Conservation (phyloP, 1,140 invertebrate species). For the Stegodyphus dumicola region DNA sequence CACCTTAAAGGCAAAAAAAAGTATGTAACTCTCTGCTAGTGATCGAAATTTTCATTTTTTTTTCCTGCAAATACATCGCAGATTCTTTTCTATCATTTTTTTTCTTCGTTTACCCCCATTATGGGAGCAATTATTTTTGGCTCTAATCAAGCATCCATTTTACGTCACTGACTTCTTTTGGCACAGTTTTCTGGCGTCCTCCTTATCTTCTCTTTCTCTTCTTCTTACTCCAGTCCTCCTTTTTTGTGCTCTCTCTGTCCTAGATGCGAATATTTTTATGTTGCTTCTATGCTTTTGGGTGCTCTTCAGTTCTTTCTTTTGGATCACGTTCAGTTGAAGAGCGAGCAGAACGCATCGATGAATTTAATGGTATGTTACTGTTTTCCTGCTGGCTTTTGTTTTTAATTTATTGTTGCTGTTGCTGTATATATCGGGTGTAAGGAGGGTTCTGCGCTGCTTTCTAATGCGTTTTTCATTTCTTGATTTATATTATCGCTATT, state of each 20-base stretch:
- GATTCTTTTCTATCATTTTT: constrained; percentile 7
- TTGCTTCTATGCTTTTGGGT: background rate
- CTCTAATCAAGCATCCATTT: constrained; percentile 53
- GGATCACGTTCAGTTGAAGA: constrained; percentile 3
- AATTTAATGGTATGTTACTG: constrained; percentile 55
- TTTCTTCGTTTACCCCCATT: constrained; percentile 8
- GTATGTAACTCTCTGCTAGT: no score
- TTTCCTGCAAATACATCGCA: background rate
- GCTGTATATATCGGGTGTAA: constrained; percentile 10
- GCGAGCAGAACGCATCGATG: constrained; percentile 32
- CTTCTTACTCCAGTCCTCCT: background rate
- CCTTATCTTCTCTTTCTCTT: constrained; percentile 9
- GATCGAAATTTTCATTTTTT: background rate
- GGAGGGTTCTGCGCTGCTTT: constrained; percentile 15
- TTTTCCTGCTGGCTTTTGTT: constrained; percentile 25
- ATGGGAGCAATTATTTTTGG: constrained; percentile 42
- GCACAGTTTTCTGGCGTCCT: constrained; percentile 48
- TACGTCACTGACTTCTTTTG: constrained; percentile 46
- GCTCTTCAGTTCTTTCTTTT: constrained; percentile 22
- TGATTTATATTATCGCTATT: constrained; percentile 10
- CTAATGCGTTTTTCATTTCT: background rate
- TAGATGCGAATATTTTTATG: constrained; percentile 43
- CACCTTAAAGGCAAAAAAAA: no score
- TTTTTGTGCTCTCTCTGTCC: constrained; percentile 7
- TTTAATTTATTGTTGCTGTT: constrained; percentile 30